Percentiles rank a stretch among this genome's conserved stretches.
phyloP scores from a whole-genome alignment of 1,140 invertebrate species.

The Archegozetes longisetosus region DNA sequence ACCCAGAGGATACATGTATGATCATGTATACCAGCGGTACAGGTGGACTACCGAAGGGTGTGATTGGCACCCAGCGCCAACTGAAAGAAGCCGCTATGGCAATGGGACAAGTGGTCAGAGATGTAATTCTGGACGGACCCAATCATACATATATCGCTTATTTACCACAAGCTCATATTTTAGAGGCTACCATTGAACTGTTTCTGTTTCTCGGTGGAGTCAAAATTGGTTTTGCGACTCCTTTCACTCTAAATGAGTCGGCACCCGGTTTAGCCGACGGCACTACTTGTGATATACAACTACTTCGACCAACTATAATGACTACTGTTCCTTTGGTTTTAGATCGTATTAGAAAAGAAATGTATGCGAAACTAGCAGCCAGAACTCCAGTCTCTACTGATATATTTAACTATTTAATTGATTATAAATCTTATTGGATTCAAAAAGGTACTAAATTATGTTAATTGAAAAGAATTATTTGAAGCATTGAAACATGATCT shows the following conservation, averaged over 20 bases:
- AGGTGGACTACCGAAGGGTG: slow-evolving; percentile 24
- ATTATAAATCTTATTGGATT: slow-evolving; percentile 20
- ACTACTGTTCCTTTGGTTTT: slow-evolving; percentile 23
- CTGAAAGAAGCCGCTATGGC: slow-evolving; percentile 9
- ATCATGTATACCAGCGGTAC: slow-evolving; percentile 25
- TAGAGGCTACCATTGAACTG: slow-evolving; percentile 48
- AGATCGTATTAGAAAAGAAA: slow-evolving; percentile 46
- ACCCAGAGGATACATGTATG: background rate
- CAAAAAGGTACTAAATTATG: slow-evolving; percentile 40
- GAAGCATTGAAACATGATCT: background rate
- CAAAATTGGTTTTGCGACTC: slow-evolving; percentile 87
- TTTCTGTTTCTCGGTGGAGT: slow-evolving; percentile 40
- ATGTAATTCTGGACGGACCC: slow-evolving; percentile 4
- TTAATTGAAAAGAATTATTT: no score
- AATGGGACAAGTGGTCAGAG: slow-evolving; percentile 1
- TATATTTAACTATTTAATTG: slow-evolving; percentile 16
- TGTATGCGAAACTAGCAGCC: slow-evolving; percentile 72
- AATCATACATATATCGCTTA: slow-evolving; percentile 64
- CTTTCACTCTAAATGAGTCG: slow-evolving; percentile 83
- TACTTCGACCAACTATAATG: slow-evolving; percentile 25
- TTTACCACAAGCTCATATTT: slow-evolving; percentile 89
- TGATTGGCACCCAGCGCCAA: slow-evolving; percentile 20
- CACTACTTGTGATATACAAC: slow-evolving; percentile 22
- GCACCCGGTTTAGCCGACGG: slow-evolving; percentile 24
- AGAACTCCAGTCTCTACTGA: slow-evolving; percentile 46